Evolutionary conservation across 2,113 vertebrate species (phyloP).

Genomic region (Aegypius monachus): DNA sequence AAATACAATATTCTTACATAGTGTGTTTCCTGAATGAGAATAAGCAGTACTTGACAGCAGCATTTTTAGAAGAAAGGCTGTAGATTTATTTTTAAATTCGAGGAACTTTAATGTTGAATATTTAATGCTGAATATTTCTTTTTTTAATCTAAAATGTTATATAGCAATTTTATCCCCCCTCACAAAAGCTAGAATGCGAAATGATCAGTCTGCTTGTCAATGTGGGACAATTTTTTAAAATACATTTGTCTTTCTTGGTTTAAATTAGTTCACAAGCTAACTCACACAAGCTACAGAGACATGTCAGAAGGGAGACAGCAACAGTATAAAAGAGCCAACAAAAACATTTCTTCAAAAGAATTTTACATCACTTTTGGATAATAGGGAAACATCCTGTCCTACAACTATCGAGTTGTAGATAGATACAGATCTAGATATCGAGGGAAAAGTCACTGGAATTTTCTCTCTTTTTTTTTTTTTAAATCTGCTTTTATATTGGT

Average conservation of each 20-base stretch:
- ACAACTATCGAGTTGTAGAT: background rate
- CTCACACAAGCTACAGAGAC: constrained; percentile 4
- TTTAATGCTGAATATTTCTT: constrained; percentile 39
- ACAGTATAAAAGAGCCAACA: background rate
- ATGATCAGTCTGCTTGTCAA: constrained; percentile 27
- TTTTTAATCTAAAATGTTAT: constrained; percentile 44
- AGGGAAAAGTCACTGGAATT: background rate
- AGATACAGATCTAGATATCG: background rate
- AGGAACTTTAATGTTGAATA: constrained; percentile 34
- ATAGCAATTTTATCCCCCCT: background rate
- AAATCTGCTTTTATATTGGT: background rate
- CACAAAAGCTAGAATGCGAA: constrained; percentile 26
- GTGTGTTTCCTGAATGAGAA: constrained; percentile 16
- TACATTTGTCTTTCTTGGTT: constrained; percentile 26
- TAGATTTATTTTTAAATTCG: constrained; percentile 51
- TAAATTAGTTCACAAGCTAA: constrained; percentile 53
- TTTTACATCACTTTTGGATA: constrained; percentile 43
- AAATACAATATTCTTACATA: background rate
- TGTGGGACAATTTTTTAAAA: constrained; percentile 49
- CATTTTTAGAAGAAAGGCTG: constrained; percentile 32
- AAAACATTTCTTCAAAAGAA: constrained; percentile 63
- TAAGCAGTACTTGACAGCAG: constrained; percentile 12
- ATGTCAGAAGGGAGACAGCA: constrained; percentile 44
- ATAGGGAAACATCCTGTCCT: constrained; percentile 34
- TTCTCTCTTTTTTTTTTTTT: background rate